phyloP scores from a whole-genome alignment of 2,797 vertebrate genomes.

The Sarcoramphus papa region DNA sequence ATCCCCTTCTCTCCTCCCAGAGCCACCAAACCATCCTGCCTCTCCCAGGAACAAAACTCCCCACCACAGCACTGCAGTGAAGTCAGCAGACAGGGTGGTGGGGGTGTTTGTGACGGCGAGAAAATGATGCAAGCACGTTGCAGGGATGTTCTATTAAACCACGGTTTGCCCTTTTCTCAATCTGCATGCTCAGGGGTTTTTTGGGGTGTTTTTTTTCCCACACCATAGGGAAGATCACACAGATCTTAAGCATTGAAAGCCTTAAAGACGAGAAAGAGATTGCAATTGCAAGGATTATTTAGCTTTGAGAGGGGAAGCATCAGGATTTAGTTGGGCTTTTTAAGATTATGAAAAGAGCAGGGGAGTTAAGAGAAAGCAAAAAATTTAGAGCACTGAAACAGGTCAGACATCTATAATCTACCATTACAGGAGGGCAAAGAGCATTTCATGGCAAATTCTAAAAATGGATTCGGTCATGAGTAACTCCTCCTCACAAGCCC shows the following conservation, averaged over 20 bases:
- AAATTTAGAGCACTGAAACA: background rate
- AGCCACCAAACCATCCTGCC: background rate
- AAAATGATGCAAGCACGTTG: background rate
- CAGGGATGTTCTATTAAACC: background rate
- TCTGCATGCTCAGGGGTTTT: background rate
- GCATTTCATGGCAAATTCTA: background rate
- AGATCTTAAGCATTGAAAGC: background rate
- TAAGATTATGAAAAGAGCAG: slow-evolving; percentile 12
- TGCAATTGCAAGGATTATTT: slow-evolving; percentile 4
- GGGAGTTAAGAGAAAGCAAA: slow-evolving; percentile 9
- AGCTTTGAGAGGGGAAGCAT: background rate
- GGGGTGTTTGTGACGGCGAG: background rate
- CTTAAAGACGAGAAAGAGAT: background rate
- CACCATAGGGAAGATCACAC: background rate
- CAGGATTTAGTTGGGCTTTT: slow-evolving; percentile 13
- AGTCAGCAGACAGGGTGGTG: background rate
- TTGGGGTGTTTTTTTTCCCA: background rate
- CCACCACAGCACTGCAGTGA: background rate
- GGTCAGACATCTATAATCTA: background rate
- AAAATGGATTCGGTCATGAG: background rate
- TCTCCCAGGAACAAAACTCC: background rate
- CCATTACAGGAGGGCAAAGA: background rate
- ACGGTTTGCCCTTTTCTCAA: slow-evolving; percentile 9
- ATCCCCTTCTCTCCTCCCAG: background rate
- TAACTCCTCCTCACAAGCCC: background rate